phyloP scores from a whole-genome alignment of 1,140 invertebrate genomes.

The Coptotermes formosanus region DNA sequence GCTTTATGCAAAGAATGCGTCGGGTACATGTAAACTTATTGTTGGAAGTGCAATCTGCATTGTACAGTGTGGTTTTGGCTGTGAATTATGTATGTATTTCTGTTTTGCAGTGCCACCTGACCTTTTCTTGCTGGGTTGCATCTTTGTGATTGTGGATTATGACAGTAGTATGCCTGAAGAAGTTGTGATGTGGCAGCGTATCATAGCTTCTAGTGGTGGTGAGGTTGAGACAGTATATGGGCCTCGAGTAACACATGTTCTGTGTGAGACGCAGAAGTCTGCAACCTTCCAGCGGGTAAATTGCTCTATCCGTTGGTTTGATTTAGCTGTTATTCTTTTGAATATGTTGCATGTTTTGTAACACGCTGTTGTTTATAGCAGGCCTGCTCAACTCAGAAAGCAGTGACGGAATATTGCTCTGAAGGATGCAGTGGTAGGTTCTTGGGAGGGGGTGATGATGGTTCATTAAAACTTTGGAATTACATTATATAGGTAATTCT shows the following conservation, averaged over 20 bases:
- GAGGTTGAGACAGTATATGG: constrained; percentile 84
- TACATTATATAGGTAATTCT: no score
- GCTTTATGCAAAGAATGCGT: no score
- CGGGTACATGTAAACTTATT: neutral
- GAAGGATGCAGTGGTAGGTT: no score
- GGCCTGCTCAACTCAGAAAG: no score
- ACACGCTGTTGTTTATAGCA: no score
- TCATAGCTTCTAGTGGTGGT: constrained; percentile 84
- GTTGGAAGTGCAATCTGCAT: no score
- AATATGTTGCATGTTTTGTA: no score
- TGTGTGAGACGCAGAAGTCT: constrained; percentile 86
- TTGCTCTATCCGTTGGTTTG: no score
- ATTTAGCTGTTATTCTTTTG: no score
- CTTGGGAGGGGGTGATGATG: no score
- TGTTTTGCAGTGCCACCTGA: constrained; percentile 74
- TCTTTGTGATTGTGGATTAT: constrained; percentile 84
- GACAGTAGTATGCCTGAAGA: constrained; percentile 51
- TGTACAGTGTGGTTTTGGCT: constrained; percentile 27
- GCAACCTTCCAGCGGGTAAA: constrained; percentile 78
- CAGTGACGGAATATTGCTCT: no score
- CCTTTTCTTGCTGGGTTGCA: constrained; percentile 86
- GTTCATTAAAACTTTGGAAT: no score
- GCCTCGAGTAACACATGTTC: constrained; percentile 83
- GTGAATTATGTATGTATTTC: constrained; percentile 34
- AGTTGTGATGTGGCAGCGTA: constrained; percentile 71